Base-by-base conservation (phyloP, 1,140 invertebrate species). In the Thaumetopoea pityocampa region DNA sequence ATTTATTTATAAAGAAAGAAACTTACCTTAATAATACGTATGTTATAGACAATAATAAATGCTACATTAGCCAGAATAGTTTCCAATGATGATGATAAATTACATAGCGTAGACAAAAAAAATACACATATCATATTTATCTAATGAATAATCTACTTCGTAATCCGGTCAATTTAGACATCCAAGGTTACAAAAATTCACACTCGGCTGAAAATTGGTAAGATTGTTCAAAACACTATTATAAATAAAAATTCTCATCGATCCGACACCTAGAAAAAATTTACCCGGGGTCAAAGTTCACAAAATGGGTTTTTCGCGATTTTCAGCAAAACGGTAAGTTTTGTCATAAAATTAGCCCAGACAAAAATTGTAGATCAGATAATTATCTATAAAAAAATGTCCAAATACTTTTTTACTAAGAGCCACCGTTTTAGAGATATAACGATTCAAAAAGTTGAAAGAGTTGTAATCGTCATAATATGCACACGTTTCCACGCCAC, bases 361-460 rank as follows among this genome's bases (percentile, higher is more conserved):
- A 42, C 24, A n/a, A 41, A 32, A 49, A 42, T 49, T 36, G 33
- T 49, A 42, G 37, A 42, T 44, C 48, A 51, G 38, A 34, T 38
- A 43, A 43, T 50, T 37, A 35, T 40, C 36, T 40, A 48, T 22
- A 48, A 37, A 37, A 37, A 46, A 46, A 30, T 15, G 37, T 16
- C 14, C 5, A 19, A 37, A 30, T 11, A 28, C 12, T 43, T 37
- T 8, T 50, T 30, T 37, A 37, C 12, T 42, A 30, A 18, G 32
- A 35, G 24, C 37, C 28, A 37, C 33, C 27, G 20, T 37, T 49
- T 43, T 14, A 23, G 38, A 43, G 40, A 37, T 36, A 37, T 49
- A 49, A 42, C 32, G 33, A 32, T 42, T 30, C 24, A 10, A 43
- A 32, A 33, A 37, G 28, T 40, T 43, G 14, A 20, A 43, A 26